Percentiles rank a stretch among this genome's conserved stretches.
Conservation (phyloP, 2,888 invertebrate species). For the Amphipyra berbera region DNA sequence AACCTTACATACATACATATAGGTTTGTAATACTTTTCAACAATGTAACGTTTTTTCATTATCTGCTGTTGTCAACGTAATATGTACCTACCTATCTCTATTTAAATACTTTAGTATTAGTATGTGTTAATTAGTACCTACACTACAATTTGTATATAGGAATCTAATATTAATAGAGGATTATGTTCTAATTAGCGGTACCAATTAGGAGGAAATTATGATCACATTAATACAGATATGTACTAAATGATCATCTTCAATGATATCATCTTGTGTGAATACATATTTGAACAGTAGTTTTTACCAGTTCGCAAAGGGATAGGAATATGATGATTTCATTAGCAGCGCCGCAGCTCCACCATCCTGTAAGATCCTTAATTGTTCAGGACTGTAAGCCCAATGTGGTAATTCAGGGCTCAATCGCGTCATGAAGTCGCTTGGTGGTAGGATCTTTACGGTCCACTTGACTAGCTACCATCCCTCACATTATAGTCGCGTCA, state of each 20-base stretch:
- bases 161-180: constrained; percentile 21
- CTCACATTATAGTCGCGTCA: no score
- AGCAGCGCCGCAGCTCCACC: neutral
- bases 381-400: no score
- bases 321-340: neutral
- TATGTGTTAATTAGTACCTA: constrained; percentile 2
- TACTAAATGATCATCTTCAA: constrained; percentile 14
- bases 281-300: constrained; percentile 17
- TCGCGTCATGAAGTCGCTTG: no score
- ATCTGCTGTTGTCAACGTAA: constrained; percentile 12
- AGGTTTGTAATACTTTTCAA: constrained; percentile 26
- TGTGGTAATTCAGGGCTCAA: no score
- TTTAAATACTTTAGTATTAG: constrained; percentile 6
- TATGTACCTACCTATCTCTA: constrained; percentile 2
- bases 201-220: constrained; percentile 34
- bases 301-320: constrained; percentile 8
- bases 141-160: constrained; percentile 8
- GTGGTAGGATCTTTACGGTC: no score
- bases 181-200: constrained; percentile 32
- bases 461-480: no score
- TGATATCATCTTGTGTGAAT: constrained; percentile 21
- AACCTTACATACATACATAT: constrained; percentile 13
- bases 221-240: constrained; percentile 18
- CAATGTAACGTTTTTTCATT: constrained; percentile 19
- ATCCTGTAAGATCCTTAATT: neutral